Base-by-base conservation (phyloP, 30 jellyfish, hydroid and myxozoan species). In the Turritopsis rubra region DNA sequence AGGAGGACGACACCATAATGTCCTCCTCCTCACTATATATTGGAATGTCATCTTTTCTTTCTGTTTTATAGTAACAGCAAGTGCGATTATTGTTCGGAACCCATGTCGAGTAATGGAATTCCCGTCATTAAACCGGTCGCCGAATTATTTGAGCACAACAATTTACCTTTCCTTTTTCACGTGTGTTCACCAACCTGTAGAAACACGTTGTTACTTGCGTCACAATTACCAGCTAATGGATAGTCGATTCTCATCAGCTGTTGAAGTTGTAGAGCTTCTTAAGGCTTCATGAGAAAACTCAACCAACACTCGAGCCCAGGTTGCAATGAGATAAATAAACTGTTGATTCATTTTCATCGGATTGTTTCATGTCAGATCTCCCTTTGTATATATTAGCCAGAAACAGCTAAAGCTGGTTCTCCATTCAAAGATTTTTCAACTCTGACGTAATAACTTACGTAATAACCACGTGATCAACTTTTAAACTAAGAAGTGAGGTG, bases 121-220 rank as follows among this genome's bases (percentile, higher is more conserved):
- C 83, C 87, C 8, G 92, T 92, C 1, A 77, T 93, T 52, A 93
- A 93, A 79, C 99, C 99, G 0, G 96, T 88, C 16, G 96, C 89
- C 5, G 99, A 93, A 82, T 21, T 88, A 73, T 93, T 88, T 84
- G 99, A 96, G 3, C 88, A 75, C 28, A 88, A 79, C 65, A 81
- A 93, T 52, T 29, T 93, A 71, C 99, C 99, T 7, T 68, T 93
- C 1, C 85, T 88, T 23, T 93, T 93, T 82, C 82, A 83, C 23
- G 96, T 93, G 23, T 93, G 99, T 72, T 88, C 96, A 17, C 94
- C 85, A 75, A 54, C 75, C 16, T 93, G 99, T 72, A 83, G 96
- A 8, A 79, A 71, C 27, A 76, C 73, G 8, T 79, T 93, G 23
- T 13, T 81, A 79, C 24, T 75, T 1, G 88, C 96, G 5, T 65